Evolutionary conservation across 1,140 invertebrate species (phyloP), one percentile per base, ranked within the genome.

Genomic region (Dreissena rostriformis): DNA sequence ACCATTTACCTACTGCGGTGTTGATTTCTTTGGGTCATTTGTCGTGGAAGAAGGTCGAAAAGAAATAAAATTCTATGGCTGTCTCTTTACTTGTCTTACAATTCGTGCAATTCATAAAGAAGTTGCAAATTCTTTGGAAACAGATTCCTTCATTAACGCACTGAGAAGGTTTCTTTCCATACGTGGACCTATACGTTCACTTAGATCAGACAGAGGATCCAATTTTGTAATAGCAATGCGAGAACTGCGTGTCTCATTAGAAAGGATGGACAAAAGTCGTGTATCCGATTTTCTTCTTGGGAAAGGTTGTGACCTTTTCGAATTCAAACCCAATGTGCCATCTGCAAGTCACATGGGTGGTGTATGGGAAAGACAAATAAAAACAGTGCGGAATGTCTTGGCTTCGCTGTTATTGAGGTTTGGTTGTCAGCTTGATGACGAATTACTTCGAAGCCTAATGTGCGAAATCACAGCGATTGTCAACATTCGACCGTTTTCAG

Each of bases 171-270:
- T 90, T 26, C 55, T 87, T 15, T 49, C 88, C 19, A 14, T 82
- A 1, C 57, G 80, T 19, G 86, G 86, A n/a, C 65, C 77, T 26
- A 28, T 89, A 10, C 67, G 71, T 14, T 26, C 65, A 11, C 39
- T 88, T 12, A 52, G 74, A 15, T 84, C 72, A 1, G 88, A 90
- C 67, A 63, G 85, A 17, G 88, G 89, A n/a, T 88, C 87, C 11
- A 90, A 90, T 80, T 87, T 88, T 29, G 73, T 78, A 17, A 88
- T 83, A 28, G 89, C 84, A 29, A 81, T 88, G 71, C 82, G 78
- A 79, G 91, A 91, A 84, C 70, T 90, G 6, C 67, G 49, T 15
- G 39, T 55, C 6, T 39, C 70, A 19, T 12, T 86, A 22, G 11
- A 63, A 65, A 57, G 74, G 17, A 29, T 73, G 5, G 49, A 86